Evolutionary conservation across 2,797 vertebrate species (phyloP).

Genomic region (Spea hammondii): DNA sequence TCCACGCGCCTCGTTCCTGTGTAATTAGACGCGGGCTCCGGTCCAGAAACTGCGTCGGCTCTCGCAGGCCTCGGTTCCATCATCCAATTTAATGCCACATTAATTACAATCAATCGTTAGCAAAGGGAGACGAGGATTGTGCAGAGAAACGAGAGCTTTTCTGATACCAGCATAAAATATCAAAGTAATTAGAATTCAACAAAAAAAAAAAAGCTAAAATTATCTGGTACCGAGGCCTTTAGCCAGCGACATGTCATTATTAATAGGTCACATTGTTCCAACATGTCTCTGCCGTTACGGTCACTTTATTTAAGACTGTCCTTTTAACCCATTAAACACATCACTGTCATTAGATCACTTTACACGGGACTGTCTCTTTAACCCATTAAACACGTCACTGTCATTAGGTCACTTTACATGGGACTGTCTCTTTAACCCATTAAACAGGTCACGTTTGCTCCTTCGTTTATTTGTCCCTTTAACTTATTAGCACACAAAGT

Average conservation of each 20-base stretch:
- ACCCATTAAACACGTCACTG: background rate
- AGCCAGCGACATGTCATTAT: constrained; percentile 20
- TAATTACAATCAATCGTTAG: constrained; percentile 53
- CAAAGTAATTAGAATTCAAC: constrained; percentile 30
- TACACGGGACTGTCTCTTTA: background rate
- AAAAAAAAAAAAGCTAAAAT: background rate
- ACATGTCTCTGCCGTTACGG: constrained; percentile 39
- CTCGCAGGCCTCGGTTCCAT: constrained; percentile 50
- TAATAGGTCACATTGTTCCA: constrained; percentile 29
- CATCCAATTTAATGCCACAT: constrained; percentile 54
- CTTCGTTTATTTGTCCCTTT: background rate
- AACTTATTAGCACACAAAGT: constrained; percentile 3
- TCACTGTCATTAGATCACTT: background rate
- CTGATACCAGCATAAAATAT: constrained; percentile 31
- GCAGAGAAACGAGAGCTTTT: constrained; percentile 36
- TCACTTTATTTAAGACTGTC: background rate
- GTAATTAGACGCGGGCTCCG: constrained; percentile 46
- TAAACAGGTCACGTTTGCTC: background rate
- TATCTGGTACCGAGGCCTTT: constrained; percentile 7
- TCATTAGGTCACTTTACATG: background rate
- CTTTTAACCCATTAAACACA: background rate
- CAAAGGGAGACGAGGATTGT: constrained; percentile 37
- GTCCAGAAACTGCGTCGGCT: constrained; percentile 44
- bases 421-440: constrained; percentile 8
- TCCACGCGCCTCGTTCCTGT: constrained; percentile 45